phyloP scores from a whole-genome alignment of 1,140 invertebrate genomes.

The Pseudomyrmex sp. region DNA sequence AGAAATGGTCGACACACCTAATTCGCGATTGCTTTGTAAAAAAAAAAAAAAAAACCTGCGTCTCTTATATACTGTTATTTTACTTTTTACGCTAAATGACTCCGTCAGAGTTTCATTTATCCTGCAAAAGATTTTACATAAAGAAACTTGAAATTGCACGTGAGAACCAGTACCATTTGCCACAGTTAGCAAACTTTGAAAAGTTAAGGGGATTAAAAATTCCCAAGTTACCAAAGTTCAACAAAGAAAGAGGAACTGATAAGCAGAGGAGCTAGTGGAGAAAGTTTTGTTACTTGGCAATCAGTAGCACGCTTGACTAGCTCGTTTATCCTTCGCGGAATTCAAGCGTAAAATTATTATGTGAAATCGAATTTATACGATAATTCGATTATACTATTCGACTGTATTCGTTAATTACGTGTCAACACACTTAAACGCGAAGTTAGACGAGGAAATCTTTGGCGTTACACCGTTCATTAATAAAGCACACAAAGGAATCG shows the following conservation, averaged over 20 bases:
- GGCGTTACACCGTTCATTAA: conserved; percentile 9
- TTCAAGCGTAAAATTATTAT: too few species aligned
- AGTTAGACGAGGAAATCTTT: conserved; percentile 12
- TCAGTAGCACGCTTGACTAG: neutral
- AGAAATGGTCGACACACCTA: neutral
- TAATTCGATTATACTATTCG: conserved; percentile 10
- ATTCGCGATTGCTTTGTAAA: too few species aligned
- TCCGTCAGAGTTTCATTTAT: neutral
- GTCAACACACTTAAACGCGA: conserved; percentile 29
- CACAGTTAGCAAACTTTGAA: conserved; percentile 11
- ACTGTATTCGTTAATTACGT: neutral
- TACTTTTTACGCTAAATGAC: too few species aligned
- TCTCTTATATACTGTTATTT: neutral
- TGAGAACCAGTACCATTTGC: neutral
- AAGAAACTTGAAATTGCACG: neutral
- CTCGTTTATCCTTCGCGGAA: neutral
- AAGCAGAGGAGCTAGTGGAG: neutral
- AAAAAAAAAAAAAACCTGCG: too few species aligned
- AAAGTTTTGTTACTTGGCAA: conserved; percentile 9
- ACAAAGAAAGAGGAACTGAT: conserved; percentile 11
- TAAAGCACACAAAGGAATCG: neutral
- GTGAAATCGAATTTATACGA: neutral
- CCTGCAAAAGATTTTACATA: neutral
- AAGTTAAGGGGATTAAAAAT: conserved; percentile 11
- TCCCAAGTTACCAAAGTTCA: conserved; percentile 22